Conservation (phyloP, 2,797 vertebrate species). For the Megalops cyprinoides region DNA sequence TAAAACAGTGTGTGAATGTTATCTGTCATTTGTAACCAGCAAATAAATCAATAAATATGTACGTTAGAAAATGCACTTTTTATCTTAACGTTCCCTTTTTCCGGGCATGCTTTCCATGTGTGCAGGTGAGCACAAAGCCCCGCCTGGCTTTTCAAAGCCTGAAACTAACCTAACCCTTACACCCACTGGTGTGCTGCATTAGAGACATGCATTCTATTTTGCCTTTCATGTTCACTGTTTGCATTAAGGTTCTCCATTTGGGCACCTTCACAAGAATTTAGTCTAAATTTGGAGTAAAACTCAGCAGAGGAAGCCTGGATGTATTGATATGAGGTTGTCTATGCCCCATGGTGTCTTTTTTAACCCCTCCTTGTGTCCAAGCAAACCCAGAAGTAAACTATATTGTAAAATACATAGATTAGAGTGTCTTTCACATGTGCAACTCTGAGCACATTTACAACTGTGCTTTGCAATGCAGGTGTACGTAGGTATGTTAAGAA, state of each 20-base stretch:
- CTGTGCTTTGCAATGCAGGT: too few species aligned
- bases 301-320: not conserved
- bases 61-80: too few species aligned
- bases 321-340: not conserved
- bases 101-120: not conserved
- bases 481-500: too few species aligned
- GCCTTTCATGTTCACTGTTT: not conserved
- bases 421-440: not conserved
- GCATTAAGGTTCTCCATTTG: not conserved
- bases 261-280: not conserved
- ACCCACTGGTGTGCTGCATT: not conserved
- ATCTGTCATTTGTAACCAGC: not conserved
- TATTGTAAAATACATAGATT: not conserved
- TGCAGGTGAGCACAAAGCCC: not conserved
- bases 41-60: not conserved
- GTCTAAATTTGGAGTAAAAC: not conserved
- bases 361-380: not conserved
- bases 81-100: too few species aligned
- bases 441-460: not conserved
- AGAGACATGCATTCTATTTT: not conserved
- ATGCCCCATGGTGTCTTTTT: not conserved
- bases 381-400: not conserved
- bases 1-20: not conserved
- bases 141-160: not conserved
- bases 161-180: not conserved